phyloP scores from a whole-genome alignment of 2,888 invertebrate genomes.

The Lasioglossum morio region DNA sequence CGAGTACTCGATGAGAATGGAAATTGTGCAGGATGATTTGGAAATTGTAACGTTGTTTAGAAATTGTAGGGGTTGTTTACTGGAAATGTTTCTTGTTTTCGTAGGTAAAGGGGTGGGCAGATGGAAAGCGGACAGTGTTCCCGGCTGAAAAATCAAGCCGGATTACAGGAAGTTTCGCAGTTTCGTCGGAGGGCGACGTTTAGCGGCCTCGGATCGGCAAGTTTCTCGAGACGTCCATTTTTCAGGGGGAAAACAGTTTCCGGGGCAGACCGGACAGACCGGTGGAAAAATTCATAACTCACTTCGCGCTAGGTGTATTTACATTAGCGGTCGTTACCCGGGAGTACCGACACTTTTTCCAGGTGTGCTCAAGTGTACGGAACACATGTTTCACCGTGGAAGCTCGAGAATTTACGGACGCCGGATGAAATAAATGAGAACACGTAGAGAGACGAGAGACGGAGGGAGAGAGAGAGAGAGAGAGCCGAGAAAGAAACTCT shows the following conservation, averaged over 20 bases:
- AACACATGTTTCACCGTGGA: conserved; percentile 9
- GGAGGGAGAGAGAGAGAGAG: no score
- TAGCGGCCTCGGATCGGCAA: conserved; percentile 2
- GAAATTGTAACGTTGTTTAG: no score
- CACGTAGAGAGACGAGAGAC: background rate
- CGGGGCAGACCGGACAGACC: background rate
- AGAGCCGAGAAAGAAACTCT: background rate
- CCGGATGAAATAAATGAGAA: conserved; percentile 3
- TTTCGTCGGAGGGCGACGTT: background rate
- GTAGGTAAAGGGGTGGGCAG: background rate
- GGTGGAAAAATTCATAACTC: conserved; percentile 41
- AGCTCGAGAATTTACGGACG: background rate
- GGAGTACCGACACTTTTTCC: conserved; percentile 30
- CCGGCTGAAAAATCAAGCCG: conserved; percentile 11
- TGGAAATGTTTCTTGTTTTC: background rate
- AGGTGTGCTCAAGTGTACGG: conserved; percentile 3
- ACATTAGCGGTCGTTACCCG: conserved; percentile 30
- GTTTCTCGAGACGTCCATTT: conserved; percentile 32
- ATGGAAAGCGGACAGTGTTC: background rate
- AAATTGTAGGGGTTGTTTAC: background rate
- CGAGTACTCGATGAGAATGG: background rate
- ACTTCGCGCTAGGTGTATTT: conserved; percentile 34
- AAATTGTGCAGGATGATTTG: no score
- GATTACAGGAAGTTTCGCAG: conserved; percentile 17
- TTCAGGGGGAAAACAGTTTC: conserved; percentile 21